These are phyloP conservation scores for Torymus tubicola DNA, from an alignment of 2,888 invertebrate genomes.

Conservation along the genomic window DNA sequence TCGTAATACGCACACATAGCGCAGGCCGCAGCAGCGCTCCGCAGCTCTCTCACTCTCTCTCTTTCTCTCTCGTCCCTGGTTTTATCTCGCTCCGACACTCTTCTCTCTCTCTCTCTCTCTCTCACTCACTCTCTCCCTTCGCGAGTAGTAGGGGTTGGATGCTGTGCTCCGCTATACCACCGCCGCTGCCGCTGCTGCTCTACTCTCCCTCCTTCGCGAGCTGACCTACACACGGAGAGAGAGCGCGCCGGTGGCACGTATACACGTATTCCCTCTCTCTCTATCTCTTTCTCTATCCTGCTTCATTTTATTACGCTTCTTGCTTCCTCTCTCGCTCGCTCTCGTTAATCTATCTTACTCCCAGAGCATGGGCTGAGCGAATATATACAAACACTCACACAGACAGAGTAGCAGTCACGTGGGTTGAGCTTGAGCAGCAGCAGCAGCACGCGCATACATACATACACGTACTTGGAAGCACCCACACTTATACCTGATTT, in stretches of 20 bases:
- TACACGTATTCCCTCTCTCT: neutral
- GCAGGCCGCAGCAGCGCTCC: neutral
- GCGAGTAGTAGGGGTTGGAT: too few relatives aligned
- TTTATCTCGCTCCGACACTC: constrained; percentile 45
- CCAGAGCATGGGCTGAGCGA: neutral
- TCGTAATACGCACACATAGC: constrained; percentile 25
- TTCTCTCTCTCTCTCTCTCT: too few relatives aligned
- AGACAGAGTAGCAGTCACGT: neutral
- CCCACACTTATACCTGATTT: too few relatives aligned
- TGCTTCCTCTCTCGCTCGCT: constrained; percentile 18
- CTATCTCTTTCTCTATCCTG: constrained; percentile 10
- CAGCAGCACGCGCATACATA: too few relatives aligned
- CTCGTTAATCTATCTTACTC: constrained; percentile 49
- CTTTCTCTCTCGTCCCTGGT: constrained; percentile 5
- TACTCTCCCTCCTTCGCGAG: constrained; percentile 3
- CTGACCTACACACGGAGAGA: constrained; percentile 14
- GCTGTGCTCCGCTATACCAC: neutral
- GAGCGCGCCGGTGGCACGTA: too few relatives aligned
- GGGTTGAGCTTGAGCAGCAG: too few relatives aligned
- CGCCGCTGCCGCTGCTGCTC: neutral
- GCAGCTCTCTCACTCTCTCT: constrained; percentile 1
- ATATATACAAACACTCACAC: neutral
- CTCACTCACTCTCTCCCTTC: too few relatives aligned
- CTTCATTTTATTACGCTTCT: constrained; percentile 45
- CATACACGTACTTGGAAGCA: too few relatives aligned